phyloP scores from a whole-genome alignment of 2,113 vertebrate genomes.

The Rhipidura dahli region DNA sequence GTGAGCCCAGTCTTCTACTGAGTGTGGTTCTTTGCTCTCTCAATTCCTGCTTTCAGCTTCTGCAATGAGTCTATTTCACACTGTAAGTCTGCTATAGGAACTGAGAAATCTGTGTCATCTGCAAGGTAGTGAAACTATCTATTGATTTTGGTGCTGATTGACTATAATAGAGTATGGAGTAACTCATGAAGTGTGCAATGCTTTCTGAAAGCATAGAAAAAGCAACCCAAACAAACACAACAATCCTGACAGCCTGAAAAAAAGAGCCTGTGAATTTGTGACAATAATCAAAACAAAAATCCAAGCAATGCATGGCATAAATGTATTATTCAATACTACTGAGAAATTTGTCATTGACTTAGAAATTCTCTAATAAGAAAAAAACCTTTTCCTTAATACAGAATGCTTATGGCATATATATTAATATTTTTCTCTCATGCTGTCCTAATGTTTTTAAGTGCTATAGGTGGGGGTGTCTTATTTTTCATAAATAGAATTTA shows the following conservation, averaged over 20 bases:
- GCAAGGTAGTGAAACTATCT: neutral
- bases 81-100: neutral
- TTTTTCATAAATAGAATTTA: neutral
- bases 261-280: neutral
- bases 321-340: neutral
- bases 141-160: neutral
- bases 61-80: neutral
- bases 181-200: neutral
- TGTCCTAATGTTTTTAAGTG: neutral
- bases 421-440: neutral
- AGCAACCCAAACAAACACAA: neutral
- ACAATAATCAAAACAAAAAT: neutral
- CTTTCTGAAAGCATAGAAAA: neutral
- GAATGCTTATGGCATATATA: neutral
- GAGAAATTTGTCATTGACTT: neutral
- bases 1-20: neutral
- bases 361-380: neutral
- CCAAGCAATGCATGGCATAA: neutral
- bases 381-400: neutral
- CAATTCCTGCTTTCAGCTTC: neutral
- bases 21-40: neutral
- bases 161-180: neutral
- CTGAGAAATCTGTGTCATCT: neutral
- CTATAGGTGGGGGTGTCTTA: neutral
- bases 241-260: neutral